phyloP scores from a whole-genome alignment of 2,797 vertebrate species.

The Sebastes diaconus region DNA sequence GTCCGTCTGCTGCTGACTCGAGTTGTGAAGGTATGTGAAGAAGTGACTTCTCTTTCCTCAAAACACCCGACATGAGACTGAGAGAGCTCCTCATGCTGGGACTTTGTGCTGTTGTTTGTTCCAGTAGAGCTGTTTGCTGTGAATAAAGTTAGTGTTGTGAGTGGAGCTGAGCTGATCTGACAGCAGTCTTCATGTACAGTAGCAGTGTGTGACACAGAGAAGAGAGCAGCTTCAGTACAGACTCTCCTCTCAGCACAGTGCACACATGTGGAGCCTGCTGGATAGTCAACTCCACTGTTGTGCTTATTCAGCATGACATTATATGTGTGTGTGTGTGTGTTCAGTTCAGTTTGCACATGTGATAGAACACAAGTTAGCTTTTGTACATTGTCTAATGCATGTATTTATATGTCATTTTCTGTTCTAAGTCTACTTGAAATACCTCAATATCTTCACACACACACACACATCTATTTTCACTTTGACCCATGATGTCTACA shows the following conservation, averaged over 20 bases:
- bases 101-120: neutral
- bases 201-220: neutral
- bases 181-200: conserved; percentile 4
- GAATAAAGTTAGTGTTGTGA: conserved; percentile 24
- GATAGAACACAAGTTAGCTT: neutral
- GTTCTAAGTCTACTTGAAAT: neutral
- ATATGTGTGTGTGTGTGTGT: neutral
- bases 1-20: conserved; percentile 12
- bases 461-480: neutral
- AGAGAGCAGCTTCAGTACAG: neutral
- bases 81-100: neutral
- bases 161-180: conserved; percentile 20
- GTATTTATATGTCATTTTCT: neutral
- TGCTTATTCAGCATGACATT: neutral
- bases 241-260: neutral
- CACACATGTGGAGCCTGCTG: conserved; percentile 2
- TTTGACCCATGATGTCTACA: neutral
- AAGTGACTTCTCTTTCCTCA: conserved; percentile 28
- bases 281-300: neutral
- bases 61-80: conserved; percentile 17
- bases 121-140: neutral
- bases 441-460: neutral
- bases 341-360: neutral
- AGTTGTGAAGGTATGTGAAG: conserved; percentile 44
- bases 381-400: neutral